Evolutionary conservation across 2,888 invertebrate species (phyloP), one percentile per base, ranked within the genome.

Genomic region (Tetramorium bicarinatum): DNA sequence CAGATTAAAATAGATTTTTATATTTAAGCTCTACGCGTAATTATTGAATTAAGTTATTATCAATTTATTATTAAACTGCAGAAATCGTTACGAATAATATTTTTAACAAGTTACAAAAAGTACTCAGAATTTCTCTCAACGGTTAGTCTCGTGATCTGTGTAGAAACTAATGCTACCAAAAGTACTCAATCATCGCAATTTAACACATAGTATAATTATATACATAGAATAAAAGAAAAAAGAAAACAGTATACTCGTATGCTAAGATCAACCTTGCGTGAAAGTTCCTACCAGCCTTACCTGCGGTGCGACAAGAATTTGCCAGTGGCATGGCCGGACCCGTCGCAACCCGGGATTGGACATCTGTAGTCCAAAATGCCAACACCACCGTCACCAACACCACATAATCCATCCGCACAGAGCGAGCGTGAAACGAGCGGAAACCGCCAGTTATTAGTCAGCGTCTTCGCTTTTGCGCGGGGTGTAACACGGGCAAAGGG

Each of bases 221-320:
- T 34, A 61, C 18, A n/a, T 62, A n/a, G 6, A 62, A 41, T 13
- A 62, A 47, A 49, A 47, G 15, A 67, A 29, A 52, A 47, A 4
- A 72, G 29, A 4, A 64, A 52, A 47, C n/a, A 67, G 52, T 41
- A 11, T 41, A 25, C 15, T 6, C 34, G 64, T 81, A 67, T 56
- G 61, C 34, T 44, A 83, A 85, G 38, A 47, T 71, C 25, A 38
- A 47, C n/a, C 29, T 69, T 21, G 59, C 56, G 38, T 41, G 66
- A 66, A 66, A 49, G 13, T 47, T 47, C 25, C 59, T 80, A 38
- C 47, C 38, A 72, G 66, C 72, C 96, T 96, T 96, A 98, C 98
- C 98, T 99, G 96, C 99, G 97, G 96, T 99, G 99, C 91, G 99
- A 99, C 95, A 99, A 97, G 96, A 99, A 99, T 97, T 99, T 99